phyloP scores from a whole-genome alignment of 2,113 vertebrate species.

The mouse (Mus musculus) region GRCm39 chr9:78460501-78461000 shows the following conservation, averaged over 20 bases:
- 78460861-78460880: neutral
- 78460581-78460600: neutral
- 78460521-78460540: neutral
- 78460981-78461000: too few species aligned
- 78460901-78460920: too few species aligned
- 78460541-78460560: neutral
- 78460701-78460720: constrained; percentile 35
- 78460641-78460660: neutral
- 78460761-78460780: neutral
- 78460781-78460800: neutral
- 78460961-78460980: too few species aligned
- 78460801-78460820: neutral
- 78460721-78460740: neutral
- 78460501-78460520: neutral
- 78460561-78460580: neutral
- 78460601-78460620: neutral
- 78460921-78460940: neutral
- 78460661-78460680: neutral
- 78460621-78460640: neutral
- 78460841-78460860: neutral
- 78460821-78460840: neutral
- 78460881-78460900: neutral
- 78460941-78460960: neutral
- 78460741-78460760: neutral
- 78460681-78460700: neutral